Conservation (phyloP, 2,888 invertebrate species). For the Leptopilina syphax region DNA sequence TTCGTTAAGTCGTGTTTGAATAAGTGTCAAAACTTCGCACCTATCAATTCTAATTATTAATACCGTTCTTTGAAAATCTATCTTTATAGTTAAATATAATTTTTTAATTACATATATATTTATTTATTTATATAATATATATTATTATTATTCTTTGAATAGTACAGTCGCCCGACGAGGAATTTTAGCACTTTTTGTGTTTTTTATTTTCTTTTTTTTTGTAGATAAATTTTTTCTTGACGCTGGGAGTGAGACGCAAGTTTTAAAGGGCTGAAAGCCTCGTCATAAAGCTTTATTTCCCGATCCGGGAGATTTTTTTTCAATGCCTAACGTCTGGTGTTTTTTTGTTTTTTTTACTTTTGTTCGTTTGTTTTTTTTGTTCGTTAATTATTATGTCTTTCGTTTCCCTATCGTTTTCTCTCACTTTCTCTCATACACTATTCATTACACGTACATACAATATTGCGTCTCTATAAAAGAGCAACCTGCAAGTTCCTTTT, state of each 20-base stretch:
- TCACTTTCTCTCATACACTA: conserved; percentile 9
- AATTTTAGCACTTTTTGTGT: conserved; percentile 49
- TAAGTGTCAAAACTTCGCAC: conserved; percentile 46
- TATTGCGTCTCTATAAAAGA: conserved; percentile 16
- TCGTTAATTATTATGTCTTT: conserved; percentile 50
- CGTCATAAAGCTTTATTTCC: conserved; percentile 59
- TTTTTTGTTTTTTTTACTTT: conserved; percentile 22
- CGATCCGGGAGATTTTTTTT: conserved; percentile 53
- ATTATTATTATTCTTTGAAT: conserved; percentile 64
- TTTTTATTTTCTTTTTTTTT: conserved; percentile 35
- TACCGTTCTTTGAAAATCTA: conserved; percentile 58
- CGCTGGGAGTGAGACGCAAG: conserved; percentile 54
- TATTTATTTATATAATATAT: conserved; percentile 49
- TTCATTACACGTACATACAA: conserved; percentile 35
- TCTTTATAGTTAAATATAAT: conserved; percentile 64
- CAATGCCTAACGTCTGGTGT: conserved; percentile 49
- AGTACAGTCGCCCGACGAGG: conserved; percentile 59
- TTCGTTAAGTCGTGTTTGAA: conserved; percentile 45
- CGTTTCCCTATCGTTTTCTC: not conserved
- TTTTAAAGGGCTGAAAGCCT: conserved; percentile 60
- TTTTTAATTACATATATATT: conserved; percentile 61
- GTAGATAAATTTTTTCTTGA: conserved; percentile 24
- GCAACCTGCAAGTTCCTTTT: conserved; percentile 26
- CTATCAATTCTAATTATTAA: conserved; percentile 49
- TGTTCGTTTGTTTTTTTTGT: conserved; percentile 41